These are phyloP conservation scores for Hippocampus abdominalis DNA, from an alignment of 2,113 vertebrate genomes.

Conservation along the genomic window DNA sequence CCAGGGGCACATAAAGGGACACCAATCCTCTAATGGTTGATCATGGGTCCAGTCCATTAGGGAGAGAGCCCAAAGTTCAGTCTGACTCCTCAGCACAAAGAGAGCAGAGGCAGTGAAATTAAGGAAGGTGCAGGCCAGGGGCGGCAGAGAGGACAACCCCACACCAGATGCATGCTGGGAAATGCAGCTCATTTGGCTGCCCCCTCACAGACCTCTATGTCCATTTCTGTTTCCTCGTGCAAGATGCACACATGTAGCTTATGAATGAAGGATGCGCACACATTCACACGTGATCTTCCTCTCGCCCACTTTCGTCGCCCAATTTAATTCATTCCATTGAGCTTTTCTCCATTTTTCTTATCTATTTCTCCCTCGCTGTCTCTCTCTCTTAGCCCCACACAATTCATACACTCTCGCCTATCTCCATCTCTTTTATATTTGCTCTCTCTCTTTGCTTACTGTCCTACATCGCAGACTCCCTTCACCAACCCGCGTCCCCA, in stretches of 20 bases:
- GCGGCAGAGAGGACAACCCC: constrained; percentile 55
- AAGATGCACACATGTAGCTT: constrained; percentile 32
- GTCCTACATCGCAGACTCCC: background rate
- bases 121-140: constrained; percentile 65
- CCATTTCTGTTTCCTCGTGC: constrained; percentile 47
- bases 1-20: constrained; percentile 47
- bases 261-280: constrained; percentile 16
- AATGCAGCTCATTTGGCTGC: constrained; percentile 29
- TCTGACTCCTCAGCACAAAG: constrained; percentile 35
- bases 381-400: constrained; percentile 49
- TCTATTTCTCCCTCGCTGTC: constrained; percentile 60
- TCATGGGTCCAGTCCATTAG: constrained; percentile 71
- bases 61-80: constrained; percentile 65
- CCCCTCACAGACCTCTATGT: constrained; percentile 26
- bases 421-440: constrained; percentile 67
- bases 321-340: constrained; percentile 67
- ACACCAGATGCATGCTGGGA: constrained; percentile 65
- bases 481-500: background rate
- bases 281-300: constrained; percentile 35
- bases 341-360: constrained; percentile 70
- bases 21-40: constrained; percentile 71
- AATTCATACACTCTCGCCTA: constrained; percentile 58
- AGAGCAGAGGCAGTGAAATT: constrained; percentile 60
- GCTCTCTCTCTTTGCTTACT: constrained; percentile 56
- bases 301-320: constrained; percentile 60